These are phyloP conservation scores for Bombus confusus DNA, from an alignment of 1,140 invertebrate genomes.

Conservation along the genomic window DNA sequence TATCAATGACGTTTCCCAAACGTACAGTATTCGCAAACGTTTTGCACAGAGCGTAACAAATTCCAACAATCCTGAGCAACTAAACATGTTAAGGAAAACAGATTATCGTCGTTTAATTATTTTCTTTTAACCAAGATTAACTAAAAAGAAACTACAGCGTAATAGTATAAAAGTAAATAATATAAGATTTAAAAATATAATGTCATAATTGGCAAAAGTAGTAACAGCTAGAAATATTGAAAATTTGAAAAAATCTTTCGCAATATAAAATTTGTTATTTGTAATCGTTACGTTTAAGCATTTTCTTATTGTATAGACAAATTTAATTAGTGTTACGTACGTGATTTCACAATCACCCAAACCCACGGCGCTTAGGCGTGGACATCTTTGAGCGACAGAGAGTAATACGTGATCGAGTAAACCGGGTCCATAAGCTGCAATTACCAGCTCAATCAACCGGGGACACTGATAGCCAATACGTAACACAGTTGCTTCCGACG, in stretches of 20 bases:
- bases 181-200: neutral
- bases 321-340: conserved; percentile 59
- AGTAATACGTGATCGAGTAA: conserved; percentile 73
- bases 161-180: neutral
- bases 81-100: conserved; percentile 44
- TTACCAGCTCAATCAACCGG: conserved; percentile 74
- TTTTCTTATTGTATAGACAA: neutral
- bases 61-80: conserved; percentile 76
- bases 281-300: neutral
- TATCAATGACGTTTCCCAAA: conserved; percentile 77
- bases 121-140: neutral
- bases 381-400: conserved; percentile 71
- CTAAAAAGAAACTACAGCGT: neutral
- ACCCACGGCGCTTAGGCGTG: conserved; percentile 73
- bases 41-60: conserved; percentile 75
- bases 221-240: neutral
- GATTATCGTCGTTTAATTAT: neutral
- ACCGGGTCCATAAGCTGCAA: conserved; percentile 73
- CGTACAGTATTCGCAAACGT: conserved; percentile 73
- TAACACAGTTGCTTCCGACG: conserved; percentile 66
- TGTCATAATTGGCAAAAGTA: neutral
- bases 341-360: conserved; percentile 80
- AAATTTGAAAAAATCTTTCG: neutral
- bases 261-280: neutral
- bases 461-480: conserved; percentile 73